A percentile compares a stretch with the other conserved stretches of the same genome.
These are phyloP conservation scores for Adoxophyes honmai DNA, from an alignment of 1,140 invertebrate genomes.

Conservation along the genomic window DNA sequence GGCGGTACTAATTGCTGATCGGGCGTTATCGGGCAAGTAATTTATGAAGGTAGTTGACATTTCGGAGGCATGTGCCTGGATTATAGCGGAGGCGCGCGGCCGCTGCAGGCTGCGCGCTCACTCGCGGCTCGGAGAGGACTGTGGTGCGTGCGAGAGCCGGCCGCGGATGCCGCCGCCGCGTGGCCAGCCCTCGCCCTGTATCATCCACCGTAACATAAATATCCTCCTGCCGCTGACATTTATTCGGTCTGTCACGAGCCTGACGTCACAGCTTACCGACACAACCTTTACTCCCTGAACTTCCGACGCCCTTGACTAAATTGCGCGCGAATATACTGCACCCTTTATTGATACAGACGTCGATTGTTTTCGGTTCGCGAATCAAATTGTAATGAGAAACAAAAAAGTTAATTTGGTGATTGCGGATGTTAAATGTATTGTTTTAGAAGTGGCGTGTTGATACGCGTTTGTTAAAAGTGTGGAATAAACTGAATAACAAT, in stretches of 20 bases:
- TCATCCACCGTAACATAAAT: conserved; percentile 1
- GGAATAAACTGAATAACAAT: too few relatives aligned
- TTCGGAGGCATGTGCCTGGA: conserved; percentile 60
- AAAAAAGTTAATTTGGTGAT: too few relatives aligned
- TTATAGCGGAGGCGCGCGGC: conserved; percentile 50
- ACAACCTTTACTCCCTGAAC: background rate
- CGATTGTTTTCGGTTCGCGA: background rate
- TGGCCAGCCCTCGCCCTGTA: background rate
- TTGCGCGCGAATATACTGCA: background rate
- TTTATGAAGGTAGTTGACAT: conserved; percentile 53
- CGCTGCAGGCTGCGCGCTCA: conserved; percentile 67
- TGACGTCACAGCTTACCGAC: conserved; percentile 8
- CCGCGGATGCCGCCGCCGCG: background rate
- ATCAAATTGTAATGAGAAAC: too few relatives aligned
- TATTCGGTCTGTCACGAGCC: conserved; percentile 12
- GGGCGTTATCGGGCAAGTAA: conserved; percentile 44
- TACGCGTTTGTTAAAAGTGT: too few relatives aligned
- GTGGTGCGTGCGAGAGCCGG: conserved; percentile 36
- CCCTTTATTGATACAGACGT: background rate
- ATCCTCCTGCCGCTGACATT: conserved; percentile 9
- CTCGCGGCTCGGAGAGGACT: conserved; percentile 64
- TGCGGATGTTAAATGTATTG: too few relatives aligned
- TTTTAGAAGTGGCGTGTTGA: too few relatives aligned
- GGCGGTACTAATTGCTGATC: conserved; percentile 54
- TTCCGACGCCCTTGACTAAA: background rate